These are phyloP conservation scores for Decapterus maruadsi DNA, from an alignment of 2,797 vertebrate species.

Conservation along the genomic window DNA sequence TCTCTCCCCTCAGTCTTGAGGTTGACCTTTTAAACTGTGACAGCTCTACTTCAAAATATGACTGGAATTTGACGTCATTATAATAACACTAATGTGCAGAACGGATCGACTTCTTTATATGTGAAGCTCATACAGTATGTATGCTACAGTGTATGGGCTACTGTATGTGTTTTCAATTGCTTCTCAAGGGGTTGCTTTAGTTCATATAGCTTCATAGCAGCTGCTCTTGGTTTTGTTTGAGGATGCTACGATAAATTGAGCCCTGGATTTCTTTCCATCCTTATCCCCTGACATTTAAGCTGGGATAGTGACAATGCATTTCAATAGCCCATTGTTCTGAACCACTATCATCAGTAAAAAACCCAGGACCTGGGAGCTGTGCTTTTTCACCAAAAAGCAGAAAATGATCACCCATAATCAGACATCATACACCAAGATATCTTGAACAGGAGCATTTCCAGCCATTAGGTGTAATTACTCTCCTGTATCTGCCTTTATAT, in stretches of 20 bases:
- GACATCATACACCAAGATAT: conserved; percentile 79
- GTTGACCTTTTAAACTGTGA: neutral
- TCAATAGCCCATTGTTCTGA: conserved; percentile 86
- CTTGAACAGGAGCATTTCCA: conserved; percentile 84
- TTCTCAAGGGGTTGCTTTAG: conserved; percentile 14
- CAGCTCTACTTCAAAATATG: conserved; percentile 9
- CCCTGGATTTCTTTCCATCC: conserved; percentile 61
- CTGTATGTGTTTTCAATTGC: neutral
- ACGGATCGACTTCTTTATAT: neutral
- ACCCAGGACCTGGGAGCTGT: conserved; percentile 72
- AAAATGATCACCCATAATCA: conserved; percentile 87
- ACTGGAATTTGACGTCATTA: neutral
- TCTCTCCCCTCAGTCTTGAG: neutral
- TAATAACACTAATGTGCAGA: neutral
- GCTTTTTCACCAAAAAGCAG: conserved; percentile 79
- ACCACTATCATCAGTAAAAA: conserved; percentile 81
- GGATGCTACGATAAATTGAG: conserved; percentile 56
- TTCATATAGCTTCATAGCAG: conserved; percentile 35
- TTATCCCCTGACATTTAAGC: conserved; percentile 77
- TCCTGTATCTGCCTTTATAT: conserved; percentile 78
- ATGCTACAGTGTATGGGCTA: neutral
- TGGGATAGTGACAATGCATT: conserved; percentile 78
- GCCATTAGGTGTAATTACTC: conserved; percentile 85
- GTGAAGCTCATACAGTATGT: neutral
- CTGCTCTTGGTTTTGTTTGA: conserved; percentile 51